Evolutionary conservation across 1,140 invertebrate genomes (phyloP).

Genomic region (Dendroctonus ponderosae): DNA sequence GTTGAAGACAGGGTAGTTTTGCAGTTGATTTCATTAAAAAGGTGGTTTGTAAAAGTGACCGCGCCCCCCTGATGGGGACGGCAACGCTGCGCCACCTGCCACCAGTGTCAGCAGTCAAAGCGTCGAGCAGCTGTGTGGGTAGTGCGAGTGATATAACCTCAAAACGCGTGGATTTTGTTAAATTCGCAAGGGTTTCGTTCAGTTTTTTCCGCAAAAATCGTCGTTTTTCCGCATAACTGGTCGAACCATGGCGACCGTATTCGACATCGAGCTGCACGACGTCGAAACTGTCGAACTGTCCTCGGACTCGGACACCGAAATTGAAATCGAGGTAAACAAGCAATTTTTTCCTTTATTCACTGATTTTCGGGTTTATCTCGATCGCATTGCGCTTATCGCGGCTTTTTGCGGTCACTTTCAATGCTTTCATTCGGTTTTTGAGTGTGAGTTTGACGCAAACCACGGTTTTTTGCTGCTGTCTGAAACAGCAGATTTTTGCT

Average conservation of each 20-base stretch:
- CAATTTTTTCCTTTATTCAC: slow-evolving; percentile 16
- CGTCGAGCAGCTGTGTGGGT: no score
- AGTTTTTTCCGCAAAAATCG: no score
- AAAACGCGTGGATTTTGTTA: no score
- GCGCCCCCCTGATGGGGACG: no score
- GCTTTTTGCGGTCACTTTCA: background rate
- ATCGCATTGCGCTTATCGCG: background rate
- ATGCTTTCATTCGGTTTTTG: background rate
- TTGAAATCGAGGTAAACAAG: slow-evolving; percentile 72
- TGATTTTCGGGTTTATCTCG: background rate
- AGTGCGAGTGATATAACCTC: no score
- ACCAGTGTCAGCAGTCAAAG: no score
- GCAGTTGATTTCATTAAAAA: no score
- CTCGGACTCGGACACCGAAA: slow-evolving; percentile 62
- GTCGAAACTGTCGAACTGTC: slow-evolving; percentile 55
- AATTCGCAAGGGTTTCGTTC: no score
- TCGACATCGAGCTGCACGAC: slow-evolving; percentile 83
- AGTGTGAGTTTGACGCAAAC: background rate
- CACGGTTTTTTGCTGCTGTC: background rate
- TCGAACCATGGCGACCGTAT: slow-evolving; percentile 71
- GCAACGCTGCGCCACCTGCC: no score
- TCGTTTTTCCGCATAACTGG: no score
- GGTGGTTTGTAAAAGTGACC: no score
- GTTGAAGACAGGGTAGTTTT: no score
- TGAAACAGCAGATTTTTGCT: background rate